Percentiles rank a stretch among this genome's conserved stretches.
These are phyloP conservation scores for Ctenopoma kingsleyae DNA, from an alignment of 2,797 vertebrate species.

Conservation along the genomic window DNA sequence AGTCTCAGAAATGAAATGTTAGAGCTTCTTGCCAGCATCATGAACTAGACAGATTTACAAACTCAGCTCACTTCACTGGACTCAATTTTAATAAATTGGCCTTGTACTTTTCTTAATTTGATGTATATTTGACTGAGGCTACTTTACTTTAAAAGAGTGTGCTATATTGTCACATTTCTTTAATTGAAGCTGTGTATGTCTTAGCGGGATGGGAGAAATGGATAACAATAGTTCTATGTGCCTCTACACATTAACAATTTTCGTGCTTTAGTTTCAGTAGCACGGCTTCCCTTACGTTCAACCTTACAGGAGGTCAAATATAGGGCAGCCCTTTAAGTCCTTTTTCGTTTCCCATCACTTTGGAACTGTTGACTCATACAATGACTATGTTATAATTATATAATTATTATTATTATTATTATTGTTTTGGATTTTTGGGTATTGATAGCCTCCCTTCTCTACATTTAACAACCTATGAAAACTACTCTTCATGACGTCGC, in stretches of 20 bases:
- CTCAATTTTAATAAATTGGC: not conserved
- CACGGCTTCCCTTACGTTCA: not conserved
- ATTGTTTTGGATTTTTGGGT: too few species aligned
- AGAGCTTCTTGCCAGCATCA: not conserved
- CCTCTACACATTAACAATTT: too few species aligned
- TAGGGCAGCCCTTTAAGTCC: too few species aligned
- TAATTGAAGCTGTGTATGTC: too few species aligned
- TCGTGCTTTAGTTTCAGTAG: too few species aligned
- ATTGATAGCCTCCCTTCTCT: too few species aligned
- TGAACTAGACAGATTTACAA: not conserved
- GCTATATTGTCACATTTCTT: not conserved
- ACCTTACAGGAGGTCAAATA: not conserved
- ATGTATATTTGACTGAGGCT: not conserved
- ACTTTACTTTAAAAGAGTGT: not conserved
- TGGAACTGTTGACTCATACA: not conserved
- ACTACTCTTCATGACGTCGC: too few species aligned
- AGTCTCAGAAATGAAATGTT: slow-evolving; percentile 4
- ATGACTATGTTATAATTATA: not conserved
- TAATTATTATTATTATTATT: too few species aligned
- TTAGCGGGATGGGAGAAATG: too few species aligned
- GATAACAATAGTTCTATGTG: not conserved
- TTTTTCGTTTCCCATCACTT: too few species aligned
- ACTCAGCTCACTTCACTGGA: not conserved
- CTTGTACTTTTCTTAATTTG: not conserved
- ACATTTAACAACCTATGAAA: too few species aligned